Evolutionary conservation across 2,888 invertebrate species (phyloP).

Genomic region (Gastracanthus pulcherrimus): DNA sequence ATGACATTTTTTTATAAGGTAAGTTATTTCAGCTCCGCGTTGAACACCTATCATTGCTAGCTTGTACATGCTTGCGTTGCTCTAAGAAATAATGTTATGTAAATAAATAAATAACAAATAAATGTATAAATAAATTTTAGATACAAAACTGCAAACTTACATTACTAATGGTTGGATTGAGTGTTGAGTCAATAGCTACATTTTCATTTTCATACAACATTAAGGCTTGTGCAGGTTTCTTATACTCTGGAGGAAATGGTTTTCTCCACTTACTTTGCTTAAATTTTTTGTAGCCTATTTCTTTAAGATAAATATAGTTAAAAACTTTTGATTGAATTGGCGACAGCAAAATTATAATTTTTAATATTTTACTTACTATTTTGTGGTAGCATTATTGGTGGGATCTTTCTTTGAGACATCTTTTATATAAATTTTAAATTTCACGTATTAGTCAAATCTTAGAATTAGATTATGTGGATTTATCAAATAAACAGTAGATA

Average conservation of each 20-base stretch:
- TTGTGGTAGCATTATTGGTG: conserved; percentile 7
- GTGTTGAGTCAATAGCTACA: not conserved
- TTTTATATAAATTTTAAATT: not conserved
- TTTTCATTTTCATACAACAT: not conserved
- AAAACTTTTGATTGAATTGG: not conserved
- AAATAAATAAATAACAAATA: not conserved
- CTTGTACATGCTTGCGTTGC: conserved; percentile 77
- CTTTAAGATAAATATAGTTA: not conserved
- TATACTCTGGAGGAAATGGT: conserved; percentile 28
- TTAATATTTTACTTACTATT: conserved; percentile 9
- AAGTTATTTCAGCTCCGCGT: conserved; percentile 82
- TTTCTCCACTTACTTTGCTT: not conserved
- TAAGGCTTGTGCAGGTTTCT: conserved; percentile 28
- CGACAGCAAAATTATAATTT: not conserved
- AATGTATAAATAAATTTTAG: not conserved
- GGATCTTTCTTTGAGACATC: not conserved
- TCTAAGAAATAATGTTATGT: not conserved
- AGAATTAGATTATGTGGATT: not conserved
- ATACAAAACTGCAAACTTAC: conserved; percentile 11
- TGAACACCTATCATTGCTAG: conserved; percentile 84
- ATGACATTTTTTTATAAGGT: conserved; percentile 83
- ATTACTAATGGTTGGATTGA: conserved; percentile 1
- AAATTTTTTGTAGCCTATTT: not conserved
- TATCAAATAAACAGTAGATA: no score
- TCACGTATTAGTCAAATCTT: not conserved